Evolutionary conservation across 1,140 invertebrate species (phyloP).

Genomic region (Pseudomyrmex concolor): DNA sequence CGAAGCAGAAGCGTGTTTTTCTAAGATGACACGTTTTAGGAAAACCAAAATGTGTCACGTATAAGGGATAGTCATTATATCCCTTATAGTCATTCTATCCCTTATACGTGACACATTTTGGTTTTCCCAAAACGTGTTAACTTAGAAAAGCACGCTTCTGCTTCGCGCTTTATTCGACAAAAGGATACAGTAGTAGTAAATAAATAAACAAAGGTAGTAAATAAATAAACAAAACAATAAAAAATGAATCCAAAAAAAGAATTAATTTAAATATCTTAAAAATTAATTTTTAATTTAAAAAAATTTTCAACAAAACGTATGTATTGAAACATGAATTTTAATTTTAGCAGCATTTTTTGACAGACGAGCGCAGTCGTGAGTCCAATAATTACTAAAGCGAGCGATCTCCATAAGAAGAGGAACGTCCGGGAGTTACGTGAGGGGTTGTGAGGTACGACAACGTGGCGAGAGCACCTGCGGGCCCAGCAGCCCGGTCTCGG

Average conservation of each 20-base stretch:
- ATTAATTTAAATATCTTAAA: background rate
- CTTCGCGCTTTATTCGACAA: background rate
- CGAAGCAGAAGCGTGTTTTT: slow-evolving; percentile 10
- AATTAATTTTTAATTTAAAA: background rate
- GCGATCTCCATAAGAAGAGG: slow-evolving; percentile 54
- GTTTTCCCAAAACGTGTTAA: slow-evolving; percentile 37
- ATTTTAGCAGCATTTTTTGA: slow-evolving; percentile 47
- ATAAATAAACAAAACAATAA: background rate
- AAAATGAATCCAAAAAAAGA: background rate
- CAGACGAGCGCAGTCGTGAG: slow-evolving; percentile 63
- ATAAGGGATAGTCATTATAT: slow-evolving; percentile 11
- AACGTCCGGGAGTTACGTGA: slow-evolving; percentile 53
- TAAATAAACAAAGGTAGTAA: background rate
- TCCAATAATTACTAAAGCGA: slow-evolving; percentile 71
- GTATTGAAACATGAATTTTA: background rate
- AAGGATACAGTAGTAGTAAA: background rate
- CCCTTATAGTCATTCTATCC: slow-evolving; percentile 60
- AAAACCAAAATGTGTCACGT: slow-evolving; percentile 72
- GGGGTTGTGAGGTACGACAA: slow-evolving; percentile 63
- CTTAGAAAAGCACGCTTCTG: slow-evolving; percentile 5
- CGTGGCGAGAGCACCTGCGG: slow-evolving; percentile 76
- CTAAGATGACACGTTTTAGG: background rate
- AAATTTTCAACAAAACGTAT: too few relatives aligned
- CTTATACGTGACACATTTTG: slow-evolving; percentile 70
- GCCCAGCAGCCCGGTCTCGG: slow-evolving; percentile 43